Evolutionary conservation across 2,888 invertebrate species (phyloP), one percentile per base, ranked within the genome.

Genomic region (Xanthostigma xanthostigma): DNA sequence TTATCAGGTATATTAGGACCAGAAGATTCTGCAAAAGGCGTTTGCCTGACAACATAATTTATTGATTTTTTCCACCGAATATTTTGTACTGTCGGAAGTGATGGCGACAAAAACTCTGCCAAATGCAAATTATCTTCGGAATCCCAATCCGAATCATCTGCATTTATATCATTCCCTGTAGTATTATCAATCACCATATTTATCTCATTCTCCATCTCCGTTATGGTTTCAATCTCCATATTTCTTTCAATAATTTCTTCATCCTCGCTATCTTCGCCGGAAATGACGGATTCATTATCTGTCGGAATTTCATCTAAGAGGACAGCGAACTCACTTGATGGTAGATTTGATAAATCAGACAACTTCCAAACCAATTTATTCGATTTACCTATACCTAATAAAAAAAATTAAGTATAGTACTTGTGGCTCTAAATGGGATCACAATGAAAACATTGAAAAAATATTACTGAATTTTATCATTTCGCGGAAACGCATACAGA

Each of bases 401-500:
- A 43, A 43, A 43, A 43, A 9, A 33, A 12, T 8, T 11, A 12
- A 8, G 2, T 5, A 8, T 27, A n/a, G 33, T 43, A 43, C 33
- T 43, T 43, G 43, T 43, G 33, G 43, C 43, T 14, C 43, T 27
- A 43, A 33, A 43, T n/a, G 43, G 43, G 43, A 33, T 33, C 43
- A 43, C 43, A 14, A 14, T 12, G 43, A 43, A 12, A 43, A 43
- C 12, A 27, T 9, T 8, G 33, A 43, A 43, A 43, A 43, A 12
- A 17, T 9, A 12, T 12, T 33, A 27, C 17, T 27, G 17, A 17
- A 17, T 17, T 17, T 17, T 43, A 27, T 12, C 2, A 43, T 43
- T 43, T 17, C 12, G 43, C 13, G 6, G n/a, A 43, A 11, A 43
- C 33, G 17, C 33, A 43, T 43, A 33, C 43, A 43, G 9, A 27